A percentile compares a stretch with the other conserved stretches of the same genome.
These are phyloP conservation scores for Colletes latitarsis DNA, from an alignment of 1,140 invertebrate species.

Conservation along the genomic window DNA sequence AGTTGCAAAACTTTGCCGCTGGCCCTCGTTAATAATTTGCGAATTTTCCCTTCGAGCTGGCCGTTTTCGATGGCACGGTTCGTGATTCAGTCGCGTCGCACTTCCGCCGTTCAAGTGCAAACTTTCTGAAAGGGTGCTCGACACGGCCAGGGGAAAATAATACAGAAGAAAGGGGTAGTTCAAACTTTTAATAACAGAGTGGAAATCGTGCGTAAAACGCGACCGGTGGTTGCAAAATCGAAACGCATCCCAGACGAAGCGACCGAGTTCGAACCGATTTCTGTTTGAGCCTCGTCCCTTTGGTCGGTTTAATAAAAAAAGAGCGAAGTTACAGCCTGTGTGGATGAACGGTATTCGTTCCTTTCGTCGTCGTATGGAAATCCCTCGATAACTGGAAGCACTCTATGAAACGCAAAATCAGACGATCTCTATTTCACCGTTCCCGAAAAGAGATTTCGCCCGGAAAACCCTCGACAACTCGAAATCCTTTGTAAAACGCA, in stretches of 20 bases:
- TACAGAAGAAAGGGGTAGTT: slow-evolving; percentile 10
- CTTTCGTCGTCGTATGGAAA: not conserved
- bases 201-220: slow-evolving; percentile 24
- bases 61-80: slow-evolving; percentile 5
- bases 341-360: not conserved
- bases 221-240: not conserved
- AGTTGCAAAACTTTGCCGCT: slow-evolving; percentile 32
- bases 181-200: slow-evolving; percentile 39
- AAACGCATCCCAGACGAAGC: not conserved
- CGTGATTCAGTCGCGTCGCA: slow-evolving; percentile 14
- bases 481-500: slow-evolving; percentile 3
- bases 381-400: not conserved
- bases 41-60: not conserved
- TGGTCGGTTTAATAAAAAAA: no score
- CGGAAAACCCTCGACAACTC: slow-evolving; percentile 2
- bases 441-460: not conserved
- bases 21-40: slow-evolving; percentile 44
- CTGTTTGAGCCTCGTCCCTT: no score
- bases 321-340: no score
- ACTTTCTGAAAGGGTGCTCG: slow-evolving; percentile 41
- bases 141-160: not conserved
- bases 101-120: slow-evolving; percentile 7
- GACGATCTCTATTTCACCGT: not conserved
- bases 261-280: slow-evolving; percentile 5
- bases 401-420: not conserved